These are phyloP conservation scores for Anguilla japonica DNA, from an alignment of 2,113 vertebrate species.

Conservation along the genomic window DNA sequence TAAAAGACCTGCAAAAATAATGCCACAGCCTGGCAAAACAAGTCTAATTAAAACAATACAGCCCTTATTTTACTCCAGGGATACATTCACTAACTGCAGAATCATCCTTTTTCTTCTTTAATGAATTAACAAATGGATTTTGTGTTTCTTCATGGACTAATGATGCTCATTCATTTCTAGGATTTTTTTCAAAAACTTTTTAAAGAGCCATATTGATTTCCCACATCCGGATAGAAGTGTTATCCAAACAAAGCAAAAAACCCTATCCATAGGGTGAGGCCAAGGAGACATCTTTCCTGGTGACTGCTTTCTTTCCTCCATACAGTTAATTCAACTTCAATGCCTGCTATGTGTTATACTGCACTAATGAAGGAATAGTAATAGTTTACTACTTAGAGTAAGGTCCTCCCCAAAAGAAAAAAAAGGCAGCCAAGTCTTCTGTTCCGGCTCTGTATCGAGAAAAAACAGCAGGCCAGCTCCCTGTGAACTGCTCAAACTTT, in stretches of 20 bases:
- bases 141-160: constrained; percentile 44
- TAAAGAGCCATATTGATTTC: constrained; percentile 40
- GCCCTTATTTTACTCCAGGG: constrained; percentile 36
- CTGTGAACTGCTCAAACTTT: not conserved
- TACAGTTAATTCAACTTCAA: not conserved
- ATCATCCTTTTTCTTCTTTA: constrained; percentile 39
- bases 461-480: not conserved
- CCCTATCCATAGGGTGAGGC: not conserved
- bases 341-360: not conserved
- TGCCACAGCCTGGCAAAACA: constrained; percentile 43
- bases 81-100: constrained; percentile 42
- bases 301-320: not conserved
- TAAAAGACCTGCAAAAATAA: constrained; percentile 38
- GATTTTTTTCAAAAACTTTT: constrained; percentile 46
- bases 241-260: not conserved
- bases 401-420: not conserved
- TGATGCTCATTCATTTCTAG: constrained; percentile 39
- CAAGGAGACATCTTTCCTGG: not conserved
- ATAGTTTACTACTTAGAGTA: not conserved
- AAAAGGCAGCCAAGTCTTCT: not conserved
- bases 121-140: constrained; percentile 52
- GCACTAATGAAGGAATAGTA: not conserved
- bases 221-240: not conserved
- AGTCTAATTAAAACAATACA: constrained; percentile 54
- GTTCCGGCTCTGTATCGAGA: not conserved